Evolutionary conservation across 2,888 invertebrate species (phyloP).

Genomic region (Drosophila koepferae): DNA sequence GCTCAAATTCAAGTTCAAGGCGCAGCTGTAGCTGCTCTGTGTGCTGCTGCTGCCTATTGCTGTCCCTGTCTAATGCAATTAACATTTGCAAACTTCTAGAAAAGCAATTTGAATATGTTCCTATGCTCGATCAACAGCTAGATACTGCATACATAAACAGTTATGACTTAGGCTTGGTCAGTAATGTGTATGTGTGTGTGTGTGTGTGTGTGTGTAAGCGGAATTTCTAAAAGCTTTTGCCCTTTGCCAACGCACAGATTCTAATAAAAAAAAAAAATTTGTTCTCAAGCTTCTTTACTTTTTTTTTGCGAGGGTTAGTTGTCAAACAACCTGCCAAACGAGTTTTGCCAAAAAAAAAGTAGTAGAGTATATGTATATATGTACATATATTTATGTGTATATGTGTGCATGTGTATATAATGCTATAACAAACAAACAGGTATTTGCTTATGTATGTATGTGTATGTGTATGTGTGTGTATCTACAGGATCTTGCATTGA

Average conservation of each 20-base stretch:
- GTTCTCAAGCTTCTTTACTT: conserved; percentile 4
- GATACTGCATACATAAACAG: conserved; percentile 49
- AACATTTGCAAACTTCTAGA: conserved; percentile 38
- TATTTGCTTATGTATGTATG: conserved; percentile 11
- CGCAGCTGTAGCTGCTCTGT: conserved; percentile 22
- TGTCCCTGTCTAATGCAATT: conserved; percentile 58
- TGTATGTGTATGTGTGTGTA: neutral
- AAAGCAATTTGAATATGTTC: conserved; percentile 5
- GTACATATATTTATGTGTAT: neutral
- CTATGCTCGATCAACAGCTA: conserved; percentile 15
- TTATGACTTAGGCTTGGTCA: conserved; percentile 81
- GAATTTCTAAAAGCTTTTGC: conserved; percentile 5
- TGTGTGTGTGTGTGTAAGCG: neutral
- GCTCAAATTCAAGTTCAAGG: conserved; percentile 64
- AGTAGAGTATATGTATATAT: conserved; percentile 5
- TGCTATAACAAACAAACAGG: conserved; percentile 40
- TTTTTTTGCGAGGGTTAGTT: conserved; percentile 12
- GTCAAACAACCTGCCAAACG: conserved; percentile 63
- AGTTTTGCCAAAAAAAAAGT: conserved; percentile 63
- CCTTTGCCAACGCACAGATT: conserved; percentile 14
- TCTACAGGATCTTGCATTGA: conserved; percentile 44
- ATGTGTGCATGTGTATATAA: too few species aligned
- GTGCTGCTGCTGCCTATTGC: neutral
- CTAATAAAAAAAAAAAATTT: conserved; percentile 24
- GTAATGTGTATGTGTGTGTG: conserved; percentile 61